phyloP scores from a whole-genome alignment of 2,888 invertebrate genomes.

The Dolomedes plantarius region DNA sequence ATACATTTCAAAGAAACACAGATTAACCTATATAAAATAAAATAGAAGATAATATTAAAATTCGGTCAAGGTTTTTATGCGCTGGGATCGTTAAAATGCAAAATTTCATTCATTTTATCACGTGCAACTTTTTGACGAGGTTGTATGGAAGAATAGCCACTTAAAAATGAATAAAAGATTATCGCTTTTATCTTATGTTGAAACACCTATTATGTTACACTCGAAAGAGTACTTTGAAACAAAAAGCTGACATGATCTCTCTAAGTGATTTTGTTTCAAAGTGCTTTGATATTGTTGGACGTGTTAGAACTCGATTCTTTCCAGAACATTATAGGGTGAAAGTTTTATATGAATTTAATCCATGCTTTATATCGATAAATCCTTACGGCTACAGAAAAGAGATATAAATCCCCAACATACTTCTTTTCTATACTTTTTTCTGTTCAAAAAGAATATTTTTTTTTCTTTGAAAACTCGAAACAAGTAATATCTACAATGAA shows the following conservation, averaged over 20 bases:
- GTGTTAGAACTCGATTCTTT: not conserved
- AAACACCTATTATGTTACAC: not conserved
- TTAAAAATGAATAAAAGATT: constrained; percentile 4
- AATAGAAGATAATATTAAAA: too few species aligned
- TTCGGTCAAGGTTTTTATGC: too few species aligned
- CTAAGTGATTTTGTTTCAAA: constrained; percentile 13
- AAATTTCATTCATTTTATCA: too few species aligned
- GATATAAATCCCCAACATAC: constrained; percentile 4
- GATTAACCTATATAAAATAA: too few species aligned
- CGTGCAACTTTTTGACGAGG: too few species aligned
- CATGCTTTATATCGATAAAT: not conserved
- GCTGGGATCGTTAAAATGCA: too few species aligned
- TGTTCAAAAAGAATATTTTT: not conserved
- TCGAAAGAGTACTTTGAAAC: not conserved
- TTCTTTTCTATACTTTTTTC: not conserved
- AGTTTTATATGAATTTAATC: constrained; percentile 16
- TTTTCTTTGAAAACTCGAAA: not conserved
- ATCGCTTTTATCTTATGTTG: not conserved
- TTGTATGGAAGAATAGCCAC: not conserved
- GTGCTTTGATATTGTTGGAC: not conserved
- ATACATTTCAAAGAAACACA: too few species aligned
- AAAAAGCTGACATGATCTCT: constrained; percentile 9
- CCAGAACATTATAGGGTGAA: not conserved
- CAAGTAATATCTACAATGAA: too few species aligned
- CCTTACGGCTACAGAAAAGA: not conserved